A percentile compares a stretch with the other conserved stretches of the same genome.
These are phyloP conservation scores for Euthynnus affinis DNA, from an alignment of 2,797 vertebrate genomes.

Conservation along the genomic window DNA sequence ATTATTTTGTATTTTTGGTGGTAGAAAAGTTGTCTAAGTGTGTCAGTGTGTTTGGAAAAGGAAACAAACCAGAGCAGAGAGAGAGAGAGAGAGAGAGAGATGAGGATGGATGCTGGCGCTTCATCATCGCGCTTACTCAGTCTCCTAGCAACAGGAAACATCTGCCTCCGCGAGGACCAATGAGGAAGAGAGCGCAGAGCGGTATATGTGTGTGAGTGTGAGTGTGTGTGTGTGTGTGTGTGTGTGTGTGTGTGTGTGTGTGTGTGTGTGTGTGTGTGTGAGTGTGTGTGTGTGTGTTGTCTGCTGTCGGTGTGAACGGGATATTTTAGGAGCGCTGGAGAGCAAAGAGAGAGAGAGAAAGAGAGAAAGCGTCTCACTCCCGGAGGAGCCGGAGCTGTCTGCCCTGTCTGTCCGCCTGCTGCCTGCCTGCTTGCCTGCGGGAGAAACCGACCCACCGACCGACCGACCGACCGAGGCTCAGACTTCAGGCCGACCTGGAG, in stretches of 20 bases:
- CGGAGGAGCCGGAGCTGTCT: constrained; percentile 36
- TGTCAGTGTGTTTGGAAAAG: not conserved
- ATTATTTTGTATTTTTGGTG: too few species aligned
- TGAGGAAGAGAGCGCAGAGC: constrained; percentile 76
- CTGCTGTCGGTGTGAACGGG: constrained; percentile 68
- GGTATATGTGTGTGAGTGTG: too few species aligned
- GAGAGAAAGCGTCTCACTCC: constrained; percentile 50
- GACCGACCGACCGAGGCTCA: constrained; percentile 16
- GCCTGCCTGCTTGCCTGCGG: constrained; percentile 14
- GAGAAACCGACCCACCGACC: too few species aligned
- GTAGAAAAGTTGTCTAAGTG: not conserved
- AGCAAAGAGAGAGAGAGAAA: too few species aligned
- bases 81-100: too few species aligned
- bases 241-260: too few species aligned
- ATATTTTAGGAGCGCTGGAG: constrained; percentile 79
- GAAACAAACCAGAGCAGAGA: too few species aligned
- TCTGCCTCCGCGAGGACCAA: constrained; percentile 93
- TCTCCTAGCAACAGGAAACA: constrained; percentile 95
- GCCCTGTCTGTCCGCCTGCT: not conserved
- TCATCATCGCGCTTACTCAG: constrained; percentile 90
- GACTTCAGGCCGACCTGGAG: constrained; percentile 34
- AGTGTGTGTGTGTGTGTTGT: constrained; percentile 46
- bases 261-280: too few species aligned
- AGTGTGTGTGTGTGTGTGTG: too few species aligned
- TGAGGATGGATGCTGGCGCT: constrained; percentile 88